Percentiles rank a stretch among this genome's conserved stretches.
Evolutionary conservation across 1,140 invertebrate genomes (phyloP).

Genomic region (Drosophila kurseongensis): DNA sequence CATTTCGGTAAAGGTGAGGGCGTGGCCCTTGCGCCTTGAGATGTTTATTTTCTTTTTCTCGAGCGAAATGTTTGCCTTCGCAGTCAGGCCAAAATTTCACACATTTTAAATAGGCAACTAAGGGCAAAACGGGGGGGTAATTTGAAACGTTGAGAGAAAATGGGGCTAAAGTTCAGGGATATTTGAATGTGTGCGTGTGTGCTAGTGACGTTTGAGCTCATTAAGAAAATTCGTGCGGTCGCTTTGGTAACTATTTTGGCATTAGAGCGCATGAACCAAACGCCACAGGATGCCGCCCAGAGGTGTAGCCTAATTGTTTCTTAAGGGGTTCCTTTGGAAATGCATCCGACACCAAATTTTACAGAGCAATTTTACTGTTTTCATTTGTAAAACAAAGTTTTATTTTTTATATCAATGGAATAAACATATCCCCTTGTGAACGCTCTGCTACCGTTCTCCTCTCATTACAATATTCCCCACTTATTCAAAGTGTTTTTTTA

Average conservation of each 20-base stretch:
- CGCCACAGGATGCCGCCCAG: conserved; percentile 10
- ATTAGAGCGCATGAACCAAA: conserved; percentile 21
- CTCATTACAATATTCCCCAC: conserved; percentile 8
- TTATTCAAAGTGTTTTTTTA: conserved; percentile 56
- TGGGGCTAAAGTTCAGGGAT: conserved; percentile 46
- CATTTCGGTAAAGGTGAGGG: conserved; percentile 10
- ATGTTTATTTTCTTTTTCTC: conserved; percentile 38
- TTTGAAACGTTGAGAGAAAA: background rate
- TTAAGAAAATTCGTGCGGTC: conserved; percentile 71
- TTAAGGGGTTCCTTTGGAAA: background rate
- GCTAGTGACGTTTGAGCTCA: conserved; percentile 65
- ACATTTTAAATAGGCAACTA: conserved; percentile 46
- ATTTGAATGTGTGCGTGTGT: conserved; percentile 20
- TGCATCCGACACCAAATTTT: background rate
- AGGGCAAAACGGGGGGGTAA: conserved; percentile 2
- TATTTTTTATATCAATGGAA: background rate
- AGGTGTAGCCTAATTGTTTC: background rate
- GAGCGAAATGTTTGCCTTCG: conserved; percentile 12
- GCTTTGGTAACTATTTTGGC: conserved; percentile 69
- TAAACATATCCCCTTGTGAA: background rate
- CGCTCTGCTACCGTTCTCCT: background rate
- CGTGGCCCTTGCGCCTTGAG: conserved; percentile 22
- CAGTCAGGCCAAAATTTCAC: conserved; percentile 37
- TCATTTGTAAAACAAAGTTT: background rate
- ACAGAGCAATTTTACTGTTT: no score